phyloP scores from a whole-genome alignment of 2,797 vertebrate species.

The Neosalanx taihuensis region DNA sequence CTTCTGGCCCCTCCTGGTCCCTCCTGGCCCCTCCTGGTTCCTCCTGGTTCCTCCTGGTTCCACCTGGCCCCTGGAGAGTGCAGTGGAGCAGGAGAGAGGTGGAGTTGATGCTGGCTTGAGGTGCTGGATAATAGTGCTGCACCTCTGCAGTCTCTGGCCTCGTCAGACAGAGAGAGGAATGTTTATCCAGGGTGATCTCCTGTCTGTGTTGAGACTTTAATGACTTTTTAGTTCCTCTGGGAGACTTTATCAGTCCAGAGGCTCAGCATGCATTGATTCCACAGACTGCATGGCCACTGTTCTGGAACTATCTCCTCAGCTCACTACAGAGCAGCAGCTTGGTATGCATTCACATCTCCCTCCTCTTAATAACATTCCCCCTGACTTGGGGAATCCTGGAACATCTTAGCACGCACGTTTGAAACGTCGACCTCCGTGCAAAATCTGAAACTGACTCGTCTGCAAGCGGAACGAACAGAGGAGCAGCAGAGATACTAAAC shows the following conservation, averaged over 20 bases:
- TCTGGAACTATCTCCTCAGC: slow-evolving; percentile 51
- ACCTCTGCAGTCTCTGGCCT: slow-evolving; percentile 49
- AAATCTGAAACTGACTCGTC: slow-evolving; percentile 43
- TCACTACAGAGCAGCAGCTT: slow-evolving; percentile 56
- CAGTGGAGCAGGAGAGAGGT: too few species aligned
- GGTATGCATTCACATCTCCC: slow-evolving; percentile 48
- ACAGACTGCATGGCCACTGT: slow-evolving; percentile 54
- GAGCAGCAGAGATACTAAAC: slow-evolving; percentile 37
- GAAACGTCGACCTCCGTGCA: slow-evolving; percentile 34
- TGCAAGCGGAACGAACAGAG: slow-evolving; percentile 10
- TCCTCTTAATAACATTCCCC: slow-evolving; percentile 49
- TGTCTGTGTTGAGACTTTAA: slow-evolving; percentile 35
- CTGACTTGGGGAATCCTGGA: slow-evolving; percentile 46
- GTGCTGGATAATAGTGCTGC: too few species aligned
- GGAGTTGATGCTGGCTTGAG: too few species aligned
- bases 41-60: too few species aligned
- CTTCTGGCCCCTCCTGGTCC: too few species aligned
- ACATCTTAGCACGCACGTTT: slow-evolving; percentile 32
- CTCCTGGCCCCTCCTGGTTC: too few species aligned
- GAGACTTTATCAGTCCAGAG: slow-evolving; percentile 54
- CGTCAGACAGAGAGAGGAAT: slow-evolving; percentile 37
- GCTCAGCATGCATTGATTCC: slow-evolving; percentile 47
- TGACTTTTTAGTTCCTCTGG: slow-evolving; percentile 53
- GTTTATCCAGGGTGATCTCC: slow-evolving; percentile 45
- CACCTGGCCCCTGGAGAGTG: too few species aligned